Conservation (phyloP, 53 echinoderm and acorn worm species). For the Echinometra lucunter region DNA sequence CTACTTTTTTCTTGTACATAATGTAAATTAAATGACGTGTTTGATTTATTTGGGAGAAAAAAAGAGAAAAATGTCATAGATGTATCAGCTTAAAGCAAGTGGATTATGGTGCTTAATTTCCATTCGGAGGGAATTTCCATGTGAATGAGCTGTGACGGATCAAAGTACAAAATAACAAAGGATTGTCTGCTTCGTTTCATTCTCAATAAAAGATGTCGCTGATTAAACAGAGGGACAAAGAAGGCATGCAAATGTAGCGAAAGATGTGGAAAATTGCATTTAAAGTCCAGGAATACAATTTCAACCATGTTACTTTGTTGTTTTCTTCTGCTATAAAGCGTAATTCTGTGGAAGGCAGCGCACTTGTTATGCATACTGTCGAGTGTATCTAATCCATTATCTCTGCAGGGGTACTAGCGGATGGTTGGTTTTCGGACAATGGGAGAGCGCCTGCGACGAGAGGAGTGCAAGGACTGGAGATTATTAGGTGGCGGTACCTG, state of each 20-base stretch:
- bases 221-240: no score
- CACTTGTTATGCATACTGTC: neutral
- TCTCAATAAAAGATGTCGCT: neutral
- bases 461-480: conserved; percentile 12
- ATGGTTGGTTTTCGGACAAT: conserved; percentile 6
- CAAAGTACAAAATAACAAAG: conserved; percentile 24
- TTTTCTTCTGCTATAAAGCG: neutral
- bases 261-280: conserved; percentile 11
- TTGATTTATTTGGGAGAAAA: neutral
- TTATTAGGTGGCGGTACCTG: conserved; percentile 7
- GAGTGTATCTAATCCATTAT: conserved; percentile 21
- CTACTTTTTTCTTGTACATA: neutral
- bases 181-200: neutral
- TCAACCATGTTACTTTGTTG: neutral
- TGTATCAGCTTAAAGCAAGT: neutral
- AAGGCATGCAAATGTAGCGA: neutral
- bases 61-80: neutral
- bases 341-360: neutral
- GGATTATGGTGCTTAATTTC: neutral
- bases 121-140: neutral
- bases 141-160: conserved; percentile 20
- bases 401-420: conserved; percentile 10
- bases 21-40: neutral
- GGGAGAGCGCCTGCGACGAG: neutral
- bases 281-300: neutral